Evolutionary conservation across 37 sponge, comb jelly and placozoan genomes (phyloP).

Genomic region (Oopsacas minuta): DNA sequence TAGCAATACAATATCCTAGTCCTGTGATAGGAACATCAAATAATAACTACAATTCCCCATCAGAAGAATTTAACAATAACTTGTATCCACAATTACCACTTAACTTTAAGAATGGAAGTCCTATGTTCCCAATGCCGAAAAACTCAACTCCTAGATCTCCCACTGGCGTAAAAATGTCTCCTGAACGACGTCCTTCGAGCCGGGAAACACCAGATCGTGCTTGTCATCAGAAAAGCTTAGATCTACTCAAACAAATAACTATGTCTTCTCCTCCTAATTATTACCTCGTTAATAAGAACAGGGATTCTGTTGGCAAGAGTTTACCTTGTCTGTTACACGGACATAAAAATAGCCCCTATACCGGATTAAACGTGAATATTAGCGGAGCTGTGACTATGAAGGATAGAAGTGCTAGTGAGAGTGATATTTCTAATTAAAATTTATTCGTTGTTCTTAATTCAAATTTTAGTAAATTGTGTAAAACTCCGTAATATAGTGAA

Average conservation of each 20-base stretch:
- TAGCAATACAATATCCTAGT: neutral
- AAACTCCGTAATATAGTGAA: neutral
- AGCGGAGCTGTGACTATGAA: neutral
- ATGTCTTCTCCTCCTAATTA: neutral
- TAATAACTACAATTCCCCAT: neutral
- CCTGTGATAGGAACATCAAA: neutral
- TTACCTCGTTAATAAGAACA: neutral
- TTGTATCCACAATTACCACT: neutral
- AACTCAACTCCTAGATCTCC: neutral
- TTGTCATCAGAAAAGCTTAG: neutral
- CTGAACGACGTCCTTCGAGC: neutral
- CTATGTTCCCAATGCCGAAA: neutral
- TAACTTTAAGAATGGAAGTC: neutral
- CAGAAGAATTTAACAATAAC: neutral
- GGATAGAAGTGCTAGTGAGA: constrained; percentile 10
- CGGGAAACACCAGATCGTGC: neutral
- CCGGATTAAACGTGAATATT: neutral
- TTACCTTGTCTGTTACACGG: neutral
- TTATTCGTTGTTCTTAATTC: neutral
- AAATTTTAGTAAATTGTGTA: neutral
- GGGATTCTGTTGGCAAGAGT: neutral
- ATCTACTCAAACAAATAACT: neutral
- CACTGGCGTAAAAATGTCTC: neutral
- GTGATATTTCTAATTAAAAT: neutral
- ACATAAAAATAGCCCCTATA: neutral